phyloP scores from a whole-genome alignment of 2,797 vertebrate genomes.

The Adelosebastes latens region DNA sequence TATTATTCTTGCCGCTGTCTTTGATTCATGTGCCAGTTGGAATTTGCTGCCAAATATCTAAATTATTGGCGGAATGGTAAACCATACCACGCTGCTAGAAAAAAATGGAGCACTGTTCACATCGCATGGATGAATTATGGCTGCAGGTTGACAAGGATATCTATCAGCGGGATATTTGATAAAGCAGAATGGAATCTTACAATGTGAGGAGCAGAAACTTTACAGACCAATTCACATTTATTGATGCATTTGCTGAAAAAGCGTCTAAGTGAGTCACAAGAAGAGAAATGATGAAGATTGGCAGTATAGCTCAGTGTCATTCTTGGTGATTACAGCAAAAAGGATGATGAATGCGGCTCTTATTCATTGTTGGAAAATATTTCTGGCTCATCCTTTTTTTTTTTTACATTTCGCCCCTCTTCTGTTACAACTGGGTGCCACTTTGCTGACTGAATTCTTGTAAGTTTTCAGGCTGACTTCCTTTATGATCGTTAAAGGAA shows the following conservation, averaged over 20 bases:
- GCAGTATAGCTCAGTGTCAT: constrained; percentile 29
- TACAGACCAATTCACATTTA: constrained; percentile 16
- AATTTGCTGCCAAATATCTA: constrained; percentile 58
- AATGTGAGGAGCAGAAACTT: constrained; percentile 13
- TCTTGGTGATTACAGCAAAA: constrained; percentile 30
- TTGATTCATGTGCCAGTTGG: constrained; percentile 55
- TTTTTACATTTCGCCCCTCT: constrained; percentile 47
- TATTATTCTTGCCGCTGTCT: constrained; percentile 28
- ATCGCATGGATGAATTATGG: constrained; percentile 47
- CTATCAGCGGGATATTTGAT: constrained; percentile 58
- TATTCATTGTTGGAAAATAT: constrained; percentile 40
- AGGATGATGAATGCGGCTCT: constrained; percentile 17
- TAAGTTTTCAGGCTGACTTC: constrained; percentile 50
- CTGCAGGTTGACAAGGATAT: constrained; percentile 55
- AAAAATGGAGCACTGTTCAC: constrained; percentile 40
- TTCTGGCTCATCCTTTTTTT: constrained; percentile 34
- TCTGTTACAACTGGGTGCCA: constrained; percentile 29
- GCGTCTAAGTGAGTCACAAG: constrained; percentile 9
- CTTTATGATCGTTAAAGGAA: constrained; percentile 44
- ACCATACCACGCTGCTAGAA: constrained; percentile 16
- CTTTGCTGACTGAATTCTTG: background rate
- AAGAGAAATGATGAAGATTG: constrained; percentile 36
- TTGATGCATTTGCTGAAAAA: constrained; percentile 15
- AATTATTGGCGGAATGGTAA: constrained; percentile 51
- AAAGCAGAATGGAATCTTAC: constrained; percentile 27